A percentile compares a stretch with the other conserved stretches of the same genome.
These are phyloP conservation scores for Psix sp. DNA, from an alignment of 1,140 invertebrate species.

Conservation along the genomic window DNA sequence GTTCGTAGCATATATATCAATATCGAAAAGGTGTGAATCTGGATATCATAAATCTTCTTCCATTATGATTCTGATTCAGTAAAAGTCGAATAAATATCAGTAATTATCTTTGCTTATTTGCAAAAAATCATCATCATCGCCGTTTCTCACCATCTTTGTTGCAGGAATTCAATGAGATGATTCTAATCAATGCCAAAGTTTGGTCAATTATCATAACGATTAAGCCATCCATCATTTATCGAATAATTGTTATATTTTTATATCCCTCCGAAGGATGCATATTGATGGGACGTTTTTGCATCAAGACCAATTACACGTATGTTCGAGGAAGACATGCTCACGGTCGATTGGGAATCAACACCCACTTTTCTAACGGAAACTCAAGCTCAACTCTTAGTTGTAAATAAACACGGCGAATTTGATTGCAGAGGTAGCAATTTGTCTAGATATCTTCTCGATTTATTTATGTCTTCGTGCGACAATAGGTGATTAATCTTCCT, in stretches of 20 bases:
- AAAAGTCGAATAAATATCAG: too few relatives aligned
- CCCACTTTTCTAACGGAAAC: too few relatives aligned
- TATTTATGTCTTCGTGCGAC: slow-evolving; percentile 49
- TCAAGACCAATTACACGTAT: slow-evolving; percentile 28
- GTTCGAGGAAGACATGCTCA: slow-evolving; percentile 40
- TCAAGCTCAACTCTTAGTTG: slow-evolving; percentile 3
- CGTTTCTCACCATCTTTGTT: slow-evolving; percentile 9
- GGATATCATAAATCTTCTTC: too few relatives aligned
- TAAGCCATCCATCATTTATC: slow-evolving; percentile 23
- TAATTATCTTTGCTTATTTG: too few relatives aligned
- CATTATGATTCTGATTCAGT: too few relatives aligned
- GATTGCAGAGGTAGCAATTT: slow-evolving; percentile 53
- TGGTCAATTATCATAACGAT: slow-evolving; percentile 19
- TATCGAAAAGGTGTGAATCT: too few relatives aligned
- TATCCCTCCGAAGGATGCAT: slow-evolving; percentile 36
- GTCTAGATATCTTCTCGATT: slow-evolving; percentile 53
- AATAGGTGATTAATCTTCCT: slow-evolving; percentile 57
- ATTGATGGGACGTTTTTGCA: slow-evolving; percentile 29
- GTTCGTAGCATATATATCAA: too few relatives aligned
- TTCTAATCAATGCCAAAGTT: slow-evolving; percentile 14
- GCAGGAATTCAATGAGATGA: not conserved
- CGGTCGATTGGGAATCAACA: slow-evolving; percentile 20
- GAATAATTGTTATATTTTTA: slow-evolving; percentile 41
- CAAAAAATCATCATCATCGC: too few relatives aligned
- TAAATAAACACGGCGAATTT: slow-evolving; percentile 55